Evolutionary conservation across 2,888 invertebrate genomes (phyloP).

Genomic region (Sphecodes monilicornis): DNA sequence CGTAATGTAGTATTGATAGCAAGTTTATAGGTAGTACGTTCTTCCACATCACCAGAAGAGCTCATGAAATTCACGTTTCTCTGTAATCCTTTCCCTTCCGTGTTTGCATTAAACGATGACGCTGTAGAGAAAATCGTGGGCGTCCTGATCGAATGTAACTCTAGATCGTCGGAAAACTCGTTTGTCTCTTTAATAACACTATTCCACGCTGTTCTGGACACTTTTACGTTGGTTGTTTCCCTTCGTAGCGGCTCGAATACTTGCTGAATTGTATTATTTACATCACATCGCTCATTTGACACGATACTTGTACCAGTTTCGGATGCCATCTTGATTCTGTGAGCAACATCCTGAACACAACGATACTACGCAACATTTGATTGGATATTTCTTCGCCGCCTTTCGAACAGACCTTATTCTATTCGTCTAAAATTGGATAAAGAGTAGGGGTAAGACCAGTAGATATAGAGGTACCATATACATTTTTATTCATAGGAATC

Average conservation of each 20-base stretch:
- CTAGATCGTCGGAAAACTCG: slow-evolving; percentile 45
- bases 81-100: slow-evolving; percentile 61
- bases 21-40: slow-evolving; percentile 48
- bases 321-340: slow-evolving; percentile 84
- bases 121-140: slow-evolving; percentile 79
- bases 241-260: slow-evolving; percentile 53
- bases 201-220: slow-evolving; percentile 58
- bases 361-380: slow-evolving; percentile 72
- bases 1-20: slow-evolving; percentile 64
- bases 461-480: slow-evolving; percentile 68
- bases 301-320: slow-evolving; percentile 82
- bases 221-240: slow-evolving; percentile 57
- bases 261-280: slow-evolving; percentile 78
- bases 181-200: slow-evolving; percentile 54
- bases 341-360: slow-evolving; percentile 71
- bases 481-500: slow-evolving; percentile 68
- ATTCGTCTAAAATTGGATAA: slow-evolving; percentile 58
- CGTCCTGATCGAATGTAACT: slow-evolving; percentile 72
- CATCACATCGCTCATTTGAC: slow-evolving; percentile 83
- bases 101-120: slow-evolving; percentile 73
- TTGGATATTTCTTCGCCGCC: slow-evolving; percentile 71
- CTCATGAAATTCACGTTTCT: slow-evolving; percentile 50
- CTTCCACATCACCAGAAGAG: slow-evolving; percentile 66
- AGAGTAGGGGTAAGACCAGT: slow-evolving; percentile 69
- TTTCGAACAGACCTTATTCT: slow-evolving; percentile 57